phyloP scores from a whole-genome alignment of 23 tunicate species.

The Ciona savignyi region DNA sequence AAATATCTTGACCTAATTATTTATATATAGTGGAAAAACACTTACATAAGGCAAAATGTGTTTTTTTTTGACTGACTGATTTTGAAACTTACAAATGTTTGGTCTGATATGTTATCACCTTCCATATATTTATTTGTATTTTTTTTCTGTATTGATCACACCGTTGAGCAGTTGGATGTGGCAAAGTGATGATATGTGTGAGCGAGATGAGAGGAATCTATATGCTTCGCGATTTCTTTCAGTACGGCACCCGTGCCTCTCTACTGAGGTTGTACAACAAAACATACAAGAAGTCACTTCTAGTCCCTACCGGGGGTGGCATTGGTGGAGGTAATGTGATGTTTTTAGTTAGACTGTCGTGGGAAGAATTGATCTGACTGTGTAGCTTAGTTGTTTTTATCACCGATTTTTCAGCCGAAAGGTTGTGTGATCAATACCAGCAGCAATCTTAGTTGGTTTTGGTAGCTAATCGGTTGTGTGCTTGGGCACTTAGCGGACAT shows the following conservation, averaged over 20 bases:
- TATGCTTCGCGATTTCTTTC: constrained; percentile 39
- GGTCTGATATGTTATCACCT: not conserved
- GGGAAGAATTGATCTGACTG: too few relatives aligned
- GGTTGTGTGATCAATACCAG: too few relatives aligned
- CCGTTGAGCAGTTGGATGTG: constrained; percentile 32
- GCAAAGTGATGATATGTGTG: constrained; percentile 63
- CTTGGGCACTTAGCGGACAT: too few relatives aligned
- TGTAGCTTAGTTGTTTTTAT: too few relatives aligned
- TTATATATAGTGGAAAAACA: too few relatives aligned
- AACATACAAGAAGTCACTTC: constrained; percentile 14
- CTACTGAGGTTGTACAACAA: constrained; percentile 39
- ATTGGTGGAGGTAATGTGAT: constrained; percentile 53
- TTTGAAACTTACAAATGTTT: not conserved
- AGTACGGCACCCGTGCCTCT: constrained; percentile 30
- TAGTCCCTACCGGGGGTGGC: not conserved
- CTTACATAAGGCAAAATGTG: not conserved
- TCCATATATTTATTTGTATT: not conserved
- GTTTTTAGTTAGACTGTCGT: too few relatives aligned
- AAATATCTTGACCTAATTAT: too few relatives aligned
- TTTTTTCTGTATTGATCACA: not conserved
- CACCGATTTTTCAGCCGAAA: too few relatives aligned
- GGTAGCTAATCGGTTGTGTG: too few relatives aligned
- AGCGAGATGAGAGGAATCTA: constrained; percentile 44
- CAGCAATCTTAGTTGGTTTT: too few relatives aligned
- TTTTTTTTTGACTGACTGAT: not conserved